Conservation (phyloP, 2,113 vertebrate genomes). For the Phalacrocorax carbo region DNA sequence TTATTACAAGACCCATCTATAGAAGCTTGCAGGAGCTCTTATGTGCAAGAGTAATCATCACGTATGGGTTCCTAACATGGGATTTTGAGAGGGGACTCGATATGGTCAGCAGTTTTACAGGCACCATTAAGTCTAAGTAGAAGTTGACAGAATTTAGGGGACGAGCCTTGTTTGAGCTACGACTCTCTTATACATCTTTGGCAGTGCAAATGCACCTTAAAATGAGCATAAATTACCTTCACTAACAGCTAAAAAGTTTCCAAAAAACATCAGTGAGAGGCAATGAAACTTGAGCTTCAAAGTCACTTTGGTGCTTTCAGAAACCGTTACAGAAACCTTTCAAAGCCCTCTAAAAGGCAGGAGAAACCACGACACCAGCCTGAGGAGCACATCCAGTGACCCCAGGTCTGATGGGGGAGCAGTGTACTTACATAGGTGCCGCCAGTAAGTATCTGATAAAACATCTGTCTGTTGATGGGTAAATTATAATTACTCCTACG, state of each 20-base stretch:
- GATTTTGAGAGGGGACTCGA: neutral
- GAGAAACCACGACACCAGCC: neutral
- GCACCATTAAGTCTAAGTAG: neutral
- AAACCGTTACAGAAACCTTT: neutral
- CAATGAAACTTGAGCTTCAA: neutral
- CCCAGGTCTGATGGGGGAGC: neutral
- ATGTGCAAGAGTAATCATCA: neutral
- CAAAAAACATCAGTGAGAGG: neutral
- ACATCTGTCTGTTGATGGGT: neutral
- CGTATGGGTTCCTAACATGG: neutral
- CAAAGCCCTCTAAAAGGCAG: neutral
- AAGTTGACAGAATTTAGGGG: neutral
- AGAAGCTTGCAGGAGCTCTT: neutral
- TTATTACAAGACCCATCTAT: neutral
- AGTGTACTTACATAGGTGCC: too few species aligned
- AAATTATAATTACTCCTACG: neutral
- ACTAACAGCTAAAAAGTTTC: neutral
- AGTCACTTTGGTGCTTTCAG: neutral
- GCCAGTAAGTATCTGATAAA: neutral
- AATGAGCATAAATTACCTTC: neutral
- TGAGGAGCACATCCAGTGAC: neutral
- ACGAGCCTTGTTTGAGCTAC: neutral
- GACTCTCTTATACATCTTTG: neutral
- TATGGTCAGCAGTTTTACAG: conserved; percentile 6
- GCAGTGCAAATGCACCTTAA: neutral